phyloP scores from a whole-genome alignment of 2,888 invertebrate species.

The Hipparchia semele region DNA sequence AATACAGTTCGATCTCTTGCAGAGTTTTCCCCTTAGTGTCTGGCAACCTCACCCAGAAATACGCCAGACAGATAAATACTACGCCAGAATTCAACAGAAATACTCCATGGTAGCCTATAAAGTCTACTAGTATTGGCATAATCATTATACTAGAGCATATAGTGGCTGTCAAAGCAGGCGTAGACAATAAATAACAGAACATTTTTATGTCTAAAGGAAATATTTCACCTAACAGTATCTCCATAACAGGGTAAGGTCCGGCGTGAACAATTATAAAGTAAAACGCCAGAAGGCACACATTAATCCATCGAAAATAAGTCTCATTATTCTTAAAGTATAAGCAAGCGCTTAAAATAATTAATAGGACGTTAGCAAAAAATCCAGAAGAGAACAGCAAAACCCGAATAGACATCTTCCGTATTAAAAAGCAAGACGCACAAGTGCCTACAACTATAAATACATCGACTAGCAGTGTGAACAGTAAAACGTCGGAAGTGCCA shows the following conservation, averaged over 20 bases:
- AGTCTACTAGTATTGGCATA: background rate
- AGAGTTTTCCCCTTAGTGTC: constrained; percentile 31
- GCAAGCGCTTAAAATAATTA: background rate
- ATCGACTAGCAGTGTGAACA: background rate
- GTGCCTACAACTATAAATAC: background rate
- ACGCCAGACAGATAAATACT: constrained; percentile 3
- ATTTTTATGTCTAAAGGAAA: constrained; percentile 2
- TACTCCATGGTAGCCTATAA: constrained; percentile 24
- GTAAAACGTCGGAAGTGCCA: background rate
- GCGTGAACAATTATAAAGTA: background rate
- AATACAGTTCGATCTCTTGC: constrained; percentile 48
- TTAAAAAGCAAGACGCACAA: background rate
- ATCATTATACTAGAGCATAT: background rate
- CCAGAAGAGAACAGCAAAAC: background rate
- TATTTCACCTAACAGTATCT: background rate
- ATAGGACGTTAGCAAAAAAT: background rate
- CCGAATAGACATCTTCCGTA: background rate
- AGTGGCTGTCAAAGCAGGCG: background rate
- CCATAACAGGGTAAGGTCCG: background rate
- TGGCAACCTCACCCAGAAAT: constrained; percentile 23
- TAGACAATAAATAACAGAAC: background rate
- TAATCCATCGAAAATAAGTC: background rate
- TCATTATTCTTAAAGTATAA: background rate
- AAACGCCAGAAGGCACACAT: background rate
- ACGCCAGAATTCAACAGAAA: constrained; percentile 25